A percentile compares a stretch with the other conserved stretches of the same genome.
phyloP scores from a whole-genome alignment of 64 coral and sea anemone species.

The Porites australiensis region DNA sequence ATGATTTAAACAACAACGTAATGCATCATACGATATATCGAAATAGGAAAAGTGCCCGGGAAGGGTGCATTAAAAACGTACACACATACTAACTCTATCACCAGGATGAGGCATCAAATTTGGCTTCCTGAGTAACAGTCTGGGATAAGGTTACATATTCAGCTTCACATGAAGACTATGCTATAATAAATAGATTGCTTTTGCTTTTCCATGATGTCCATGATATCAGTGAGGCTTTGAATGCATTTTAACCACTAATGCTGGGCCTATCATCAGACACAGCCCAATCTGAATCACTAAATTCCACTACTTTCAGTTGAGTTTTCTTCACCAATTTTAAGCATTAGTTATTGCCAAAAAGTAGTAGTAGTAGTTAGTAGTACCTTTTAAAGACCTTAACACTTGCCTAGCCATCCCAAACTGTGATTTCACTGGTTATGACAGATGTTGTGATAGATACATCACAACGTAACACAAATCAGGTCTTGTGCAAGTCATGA shows the following conservation, averaged over 20 bases:
- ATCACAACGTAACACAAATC: slow-evolving; percentile 61
- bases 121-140: no score
- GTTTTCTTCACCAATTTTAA: neutral
- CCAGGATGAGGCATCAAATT: no score
- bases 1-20: no score
- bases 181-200: slow-evolving; percentile 22
- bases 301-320: neutral
- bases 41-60: no score
- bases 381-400: slow-evolving; percentile 41
- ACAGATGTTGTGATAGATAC: slow-evolving; percentile 33
- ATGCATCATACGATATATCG: no score
- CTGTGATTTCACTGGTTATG: no score
- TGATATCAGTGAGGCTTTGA: neutral
- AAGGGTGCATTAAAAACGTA: no score
- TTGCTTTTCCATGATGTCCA: no score
- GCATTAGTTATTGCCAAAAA: slow-evolving; percentile 6
- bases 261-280: slow-evolving; percentile 28
- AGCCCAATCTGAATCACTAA: slow-evolving; percentile 36
- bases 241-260: slow-evolving; percentile 53
- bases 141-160: slow-evolving; percentile 41
- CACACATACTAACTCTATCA: no score
- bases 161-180: slow-evolving; percentile 58
- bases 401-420: slow-evolving; percentile 35
- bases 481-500: no score
- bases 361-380: no score